A percentile compares a stretch with the other conserved stretches of the same genome.
Evolutionary conservation across 30 jellyfish, hydroid and myxozoan species (phyloP).

Genomic region (Mastigias papua): DNA sequence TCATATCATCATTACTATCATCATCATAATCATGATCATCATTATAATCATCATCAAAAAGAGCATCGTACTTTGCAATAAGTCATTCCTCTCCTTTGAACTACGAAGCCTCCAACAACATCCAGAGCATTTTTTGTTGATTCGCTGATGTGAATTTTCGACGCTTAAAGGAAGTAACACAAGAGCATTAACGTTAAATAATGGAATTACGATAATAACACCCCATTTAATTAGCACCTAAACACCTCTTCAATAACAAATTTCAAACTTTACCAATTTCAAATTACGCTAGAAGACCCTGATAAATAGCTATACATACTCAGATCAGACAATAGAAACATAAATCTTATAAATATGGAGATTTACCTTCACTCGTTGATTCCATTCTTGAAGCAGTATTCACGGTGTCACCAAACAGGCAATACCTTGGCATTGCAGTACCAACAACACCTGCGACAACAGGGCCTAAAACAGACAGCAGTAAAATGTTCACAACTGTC

Average conservation of each 20-base stretch:
- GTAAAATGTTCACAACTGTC: no score
- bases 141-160: slow-evolving; percentile 79
- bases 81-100: slow-evolving; percentile 81
- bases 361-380: slow-evolving; percentile 67
- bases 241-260: no score
- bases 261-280: no score
- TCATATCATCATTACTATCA: no score
- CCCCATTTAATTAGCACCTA: no score
- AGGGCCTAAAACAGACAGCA: slow-evolving; percentile 64
- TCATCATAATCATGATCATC: no score
- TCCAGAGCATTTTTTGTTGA: slow-evolving; percentile 76
- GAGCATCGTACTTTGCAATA: slow-evolving; percentile 67
- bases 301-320: no score
- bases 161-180: slow-evolving; percentile 45
- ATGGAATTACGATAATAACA: no score
- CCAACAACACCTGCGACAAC: slow-evolving; percentile 98
- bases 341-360: not conserved
- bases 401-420: slow-evolving; percentile 95
- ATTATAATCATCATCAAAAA: no score
- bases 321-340: no score
- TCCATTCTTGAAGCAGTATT: slow-evolving; percentile 96
- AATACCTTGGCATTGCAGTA: slow-evolving; percentile 89
- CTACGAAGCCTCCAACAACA: slow-evolving; percentile 68
- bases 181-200: not conserved
- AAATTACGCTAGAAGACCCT: no score